Conservation (phyloP, 2,888 invertebrate species). For the Machimus rusticus region DNA sequence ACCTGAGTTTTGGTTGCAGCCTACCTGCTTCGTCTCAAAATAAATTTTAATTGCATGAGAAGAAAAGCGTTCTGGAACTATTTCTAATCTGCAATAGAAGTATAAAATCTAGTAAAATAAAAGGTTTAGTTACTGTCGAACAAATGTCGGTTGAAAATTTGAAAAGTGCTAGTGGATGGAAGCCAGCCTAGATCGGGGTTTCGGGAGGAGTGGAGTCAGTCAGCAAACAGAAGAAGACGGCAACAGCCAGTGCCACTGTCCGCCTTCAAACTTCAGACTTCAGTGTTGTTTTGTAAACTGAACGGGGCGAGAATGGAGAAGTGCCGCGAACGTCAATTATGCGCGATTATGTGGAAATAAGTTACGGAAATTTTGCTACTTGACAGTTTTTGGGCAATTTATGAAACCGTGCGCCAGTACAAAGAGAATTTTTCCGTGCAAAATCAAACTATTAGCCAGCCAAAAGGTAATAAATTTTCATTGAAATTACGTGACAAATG, state of each 20-base stretch:
- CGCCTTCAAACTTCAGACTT: background rate
- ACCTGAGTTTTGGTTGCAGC: too few relatives aligned
- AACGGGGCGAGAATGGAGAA: background rate
- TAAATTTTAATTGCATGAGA: background rate
- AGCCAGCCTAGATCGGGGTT: background rate
- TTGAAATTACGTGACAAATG: conserved; percentile 1
- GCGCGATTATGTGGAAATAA: background rate
- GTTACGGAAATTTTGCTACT: background rate
- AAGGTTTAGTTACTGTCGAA: background rate
- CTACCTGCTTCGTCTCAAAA: background rate
- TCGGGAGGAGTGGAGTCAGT: background rate
- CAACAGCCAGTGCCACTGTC: background rate
- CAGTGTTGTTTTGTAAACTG: conserved; percentile 38
- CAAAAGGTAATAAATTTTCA: background rate
- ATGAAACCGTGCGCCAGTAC: background rate
- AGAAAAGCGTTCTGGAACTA: background rate
- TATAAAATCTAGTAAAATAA: background rate
- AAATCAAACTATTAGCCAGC: background rate
- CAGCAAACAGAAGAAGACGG: background rate
- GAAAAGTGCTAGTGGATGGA: background rate
- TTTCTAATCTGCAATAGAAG: background rate
- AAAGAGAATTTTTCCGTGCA: background rate
- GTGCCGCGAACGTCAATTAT: conserved; percentile 15
- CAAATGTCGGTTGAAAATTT: background rate
- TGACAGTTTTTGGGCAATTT: background rate